Base-by-base conservation (phyloP, 2,888 invertebrate genomes). In the Baccha elongata region DNA sequence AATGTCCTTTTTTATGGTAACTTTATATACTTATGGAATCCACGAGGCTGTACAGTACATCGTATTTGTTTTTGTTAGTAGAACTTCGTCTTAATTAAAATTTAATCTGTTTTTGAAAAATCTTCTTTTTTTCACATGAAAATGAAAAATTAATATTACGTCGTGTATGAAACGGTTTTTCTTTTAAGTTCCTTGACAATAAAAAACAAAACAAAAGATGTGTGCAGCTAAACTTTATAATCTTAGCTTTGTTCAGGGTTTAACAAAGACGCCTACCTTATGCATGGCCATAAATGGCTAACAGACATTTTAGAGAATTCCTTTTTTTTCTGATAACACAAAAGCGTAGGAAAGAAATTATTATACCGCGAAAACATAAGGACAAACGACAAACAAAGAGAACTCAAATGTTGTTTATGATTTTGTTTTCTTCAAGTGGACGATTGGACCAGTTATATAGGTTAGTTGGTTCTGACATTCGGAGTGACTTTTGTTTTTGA, bases 11-110 rank as follows among this genome's bases (percentile, higher is more conserved):
- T 13, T 15, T 40, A 58, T 58, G 23, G 13, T 11, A 40, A 40
- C 11, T 6, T 52, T 58, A 21, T 15, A 21, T 13, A 40, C 23
- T 23, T 40, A 26, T 40, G 23, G 40, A 13, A 37, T 55, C 2
- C 21, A 21, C 23, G 55, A 7, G 32, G 3, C 23, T 23, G 8
- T 11, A 21, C 7, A 35, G n/a, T 55, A 19, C 53, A 53, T 11
- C n/a, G 58, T 6, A 6, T 37, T 32, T 64, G 13, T 13, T 40
- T 7, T 4, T 68, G 42, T 42, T 58, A n/a, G 15, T 48, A 55
- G 73, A 83, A 84, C 83, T 84, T 79, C 73, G 83, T 84, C 79
- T 84, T 85, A 85, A 85, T 85, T 85, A 85, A 85, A 85, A 83
- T 85, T 84, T 84, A 84, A 85, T 85, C 81, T 83, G 40, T 72